A percentile compares a stretch with the other conserved stretches of the same genome.
Evolutionary conservation across 2,113 vertebrate species (phyloP).

Genomic region (Myocastor coypus): DNA sequence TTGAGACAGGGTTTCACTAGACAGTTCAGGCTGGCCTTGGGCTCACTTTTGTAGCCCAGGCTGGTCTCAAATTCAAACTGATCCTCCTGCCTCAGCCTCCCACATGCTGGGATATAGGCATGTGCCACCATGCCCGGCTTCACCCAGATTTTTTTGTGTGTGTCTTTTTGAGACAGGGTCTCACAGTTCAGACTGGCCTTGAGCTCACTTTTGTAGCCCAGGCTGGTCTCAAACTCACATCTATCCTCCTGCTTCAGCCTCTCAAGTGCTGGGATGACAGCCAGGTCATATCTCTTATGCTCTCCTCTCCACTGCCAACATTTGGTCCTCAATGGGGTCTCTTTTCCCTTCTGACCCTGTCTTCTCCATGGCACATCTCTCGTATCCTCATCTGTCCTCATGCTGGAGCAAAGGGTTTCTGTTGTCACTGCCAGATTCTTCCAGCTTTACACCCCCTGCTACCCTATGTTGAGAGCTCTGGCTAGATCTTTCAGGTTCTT

Average conservation of each 20-base stretch:
- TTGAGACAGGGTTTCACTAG: too few relatives aligned
- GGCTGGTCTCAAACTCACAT: neutral
- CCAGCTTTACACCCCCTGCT: neutral
- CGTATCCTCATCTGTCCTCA: neutral
- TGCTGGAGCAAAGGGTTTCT: neutral
- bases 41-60: too few relatives aligned
- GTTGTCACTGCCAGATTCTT: neutral
- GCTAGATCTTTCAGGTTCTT: neutral
- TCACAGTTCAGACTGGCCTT: neutral
- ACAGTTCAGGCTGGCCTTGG: too few relatives aligned
- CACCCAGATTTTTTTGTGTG: too few relatives aligned
- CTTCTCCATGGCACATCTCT: neutral
- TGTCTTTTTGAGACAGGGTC: neutral
- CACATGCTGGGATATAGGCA: too few relatives aligned
- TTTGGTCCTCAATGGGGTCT: constrained; percentile 27
- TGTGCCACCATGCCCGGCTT: too few relatives aligned
- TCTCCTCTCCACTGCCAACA: neutral
- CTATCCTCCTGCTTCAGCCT: neutral
- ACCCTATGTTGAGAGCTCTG: neutral
- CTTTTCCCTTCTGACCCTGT: neutral
- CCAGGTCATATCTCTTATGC: neutral
- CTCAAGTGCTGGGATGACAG: neutral
- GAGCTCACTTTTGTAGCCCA: neutral
- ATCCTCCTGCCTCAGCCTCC: too few relatives aligned
- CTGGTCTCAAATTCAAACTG: too few relatives aligned